Evolutionary conservation across 2,797 vertebrate genomes (phyloP), one percentile per base, ranked within the genome.

Genomic region (Mormyrops attenuatus): DNA sequence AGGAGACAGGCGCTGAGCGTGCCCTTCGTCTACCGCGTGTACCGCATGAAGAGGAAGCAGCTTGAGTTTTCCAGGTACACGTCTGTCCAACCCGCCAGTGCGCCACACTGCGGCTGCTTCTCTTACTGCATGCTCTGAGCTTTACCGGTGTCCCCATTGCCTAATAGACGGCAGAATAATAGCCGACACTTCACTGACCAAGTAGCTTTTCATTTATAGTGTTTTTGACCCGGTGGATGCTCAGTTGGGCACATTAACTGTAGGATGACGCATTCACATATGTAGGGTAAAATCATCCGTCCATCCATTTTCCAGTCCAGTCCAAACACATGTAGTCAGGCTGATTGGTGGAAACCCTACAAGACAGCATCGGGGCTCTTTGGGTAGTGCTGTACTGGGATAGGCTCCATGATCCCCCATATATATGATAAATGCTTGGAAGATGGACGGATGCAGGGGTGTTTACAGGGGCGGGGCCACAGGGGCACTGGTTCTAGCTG

Each of bases 21-120:
- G 47, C 97, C 97, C 0, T 94, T 95, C 5, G 15, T 98, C 3
- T 96, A 91, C 88, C 92, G 92, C 6, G 5, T 95, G 1, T 96
- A 96, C 91, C 91, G 89, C 34, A 5, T 30, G 0, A 95, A 94
- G 92, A 97, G 94, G 89, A 90, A 90, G 3, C 93, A 92, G 26
- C 44, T 95, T 6, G 55, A 89, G 1, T 96, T 95, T 66, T 90
- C 93, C 89, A 95, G 93, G 96, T 97, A 93, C 13, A 0, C 41
- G 15, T n/a, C 73, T 15, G 15, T 3, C 26, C 9, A 30, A 9
- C 34, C 73, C 15, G 22, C 9, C 15, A 26, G 11, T 11, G 5
- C 34, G 15, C 15, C 5, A 0, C 30, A 38, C 69, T 34, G 69
- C 34, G 5, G 26, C 69, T 6, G 69, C 30, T 41, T 13, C 15